These are phyloP conservation scores for Metellina segmentata DNA, from an alignment of 2,888 invertebrate genomes.

Conservation along the genomic window DNA sequence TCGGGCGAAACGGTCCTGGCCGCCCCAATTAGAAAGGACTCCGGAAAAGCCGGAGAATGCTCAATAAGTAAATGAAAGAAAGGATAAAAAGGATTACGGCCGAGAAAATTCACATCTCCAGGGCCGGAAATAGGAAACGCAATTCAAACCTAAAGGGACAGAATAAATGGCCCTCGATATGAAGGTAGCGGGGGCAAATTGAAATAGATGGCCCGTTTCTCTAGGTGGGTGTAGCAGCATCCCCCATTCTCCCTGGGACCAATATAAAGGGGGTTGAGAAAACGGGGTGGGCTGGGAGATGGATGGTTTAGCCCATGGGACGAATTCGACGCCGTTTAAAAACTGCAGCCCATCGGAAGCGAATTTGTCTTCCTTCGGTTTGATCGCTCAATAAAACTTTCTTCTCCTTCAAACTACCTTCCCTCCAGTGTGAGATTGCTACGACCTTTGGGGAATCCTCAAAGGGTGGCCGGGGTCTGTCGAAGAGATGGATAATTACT, in stretches of 20 bases:
- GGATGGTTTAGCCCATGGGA: conserved; percentile 53
- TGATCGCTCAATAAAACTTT: conserved; percentile 68
- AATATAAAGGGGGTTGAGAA: not conserved
- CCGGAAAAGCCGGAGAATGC: conserved; percentile 9
- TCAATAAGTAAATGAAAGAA: conserved; percentile 42
- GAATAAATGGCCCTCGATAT: conserved; percentile 69
- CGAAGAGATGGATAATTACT: conserved; percentile 33
- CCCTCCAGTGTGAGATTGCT: not conserved
- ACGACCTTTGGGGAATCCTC: not conserved
- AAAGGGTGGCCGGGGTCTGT: not conserved
- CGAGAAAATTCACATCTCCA: conserved; percentile 37
- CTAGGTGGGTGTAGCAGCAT: conserved; percentile 30
- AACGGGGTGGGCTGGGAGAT: conserved; percentile 32
- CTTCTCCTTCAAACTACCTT: not conserved
- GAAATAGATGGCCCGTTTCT: conserved; percentile 66
- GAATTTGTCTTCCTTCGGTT: conserved; percentile 66
- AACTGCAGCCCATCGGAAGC: conserved; percentile 60
- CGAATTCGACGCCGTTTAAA: conserved; percentile 73
- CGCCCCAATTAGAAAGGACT: conserved; percentile 52
- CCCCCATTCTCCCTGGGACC: not conserved
- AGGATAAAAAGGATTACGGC: conserved; percentile 19
- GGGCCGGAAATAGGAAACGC: conserved; percentile 24
- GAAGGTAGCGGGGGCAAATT: conserved; percentile 69
- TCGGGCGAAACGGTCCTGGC: not conserved
- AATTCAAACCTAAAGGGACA: conserved; percentile 49